phyloP scores from a whole-genome alignment of 2,113 vertebrate genomes.

The Cisticola juncidis region DNA sequence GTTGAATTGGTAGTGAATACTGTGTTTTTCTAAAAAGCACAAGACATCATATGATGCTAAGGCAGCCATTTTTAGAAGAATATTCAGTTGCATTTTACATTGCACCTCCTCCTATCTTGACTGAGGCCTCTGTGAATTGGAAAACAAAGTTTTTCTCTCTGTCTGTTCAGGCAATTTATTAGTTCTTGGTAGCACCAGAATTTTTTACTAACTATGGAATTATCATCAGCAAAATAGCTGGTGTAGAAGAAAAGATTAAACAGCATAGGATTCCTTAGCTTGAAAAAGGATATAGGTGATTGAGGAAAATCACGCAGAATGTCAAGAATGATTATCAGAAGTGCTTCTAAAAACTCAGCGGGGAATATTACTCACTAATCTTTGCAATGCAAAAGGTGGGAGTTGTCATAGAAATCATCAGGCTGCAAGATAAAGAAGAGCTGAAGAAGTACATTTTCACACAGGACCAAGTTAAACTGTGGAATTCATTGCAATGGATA shows the following conservation, averaged over 20 bases:
- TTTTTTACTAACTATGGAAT: background rate
- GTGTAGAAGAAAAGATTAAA: background rate
- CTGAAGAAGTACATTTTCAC: background rate
- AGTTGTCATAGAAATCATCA: conserved; percentile 15
- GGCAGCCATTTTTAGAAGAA: background rate
- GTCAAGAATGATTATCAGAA: conserved; percentile 39
- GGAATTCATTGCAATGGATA: background rate
- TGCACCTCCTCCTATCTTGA: background rate
- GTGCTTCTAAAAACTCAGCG: conserved; percentile 1
- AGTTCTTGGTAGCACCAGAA: background rate
- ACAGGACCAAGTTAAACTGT: background rate
- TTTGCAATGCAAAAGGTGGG: background rate
- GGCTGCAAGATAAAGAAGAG: background rate
- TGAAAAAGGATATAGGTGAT: background rate
- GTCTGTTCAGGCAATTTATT: background rate
- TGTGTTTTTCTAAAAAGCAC: background rate
- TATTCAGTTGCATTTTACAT: background rate
- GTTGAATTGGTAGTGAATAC: background rate
- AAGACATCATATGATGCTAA: background rate
- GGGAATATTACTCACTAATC: conserved; percentile 4
- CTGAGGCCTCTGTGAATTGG: background rate
- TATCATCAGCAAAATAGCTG: background rate
- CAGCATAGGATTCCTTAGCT: background rate
- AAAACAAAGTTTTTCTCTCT: background rate
- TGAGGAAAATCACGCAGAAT: conserved; percentile 26